phyloP scores from a whole-genome alignment of 2,888 invertebrate species.

The Dryococelus australis region DNA sequence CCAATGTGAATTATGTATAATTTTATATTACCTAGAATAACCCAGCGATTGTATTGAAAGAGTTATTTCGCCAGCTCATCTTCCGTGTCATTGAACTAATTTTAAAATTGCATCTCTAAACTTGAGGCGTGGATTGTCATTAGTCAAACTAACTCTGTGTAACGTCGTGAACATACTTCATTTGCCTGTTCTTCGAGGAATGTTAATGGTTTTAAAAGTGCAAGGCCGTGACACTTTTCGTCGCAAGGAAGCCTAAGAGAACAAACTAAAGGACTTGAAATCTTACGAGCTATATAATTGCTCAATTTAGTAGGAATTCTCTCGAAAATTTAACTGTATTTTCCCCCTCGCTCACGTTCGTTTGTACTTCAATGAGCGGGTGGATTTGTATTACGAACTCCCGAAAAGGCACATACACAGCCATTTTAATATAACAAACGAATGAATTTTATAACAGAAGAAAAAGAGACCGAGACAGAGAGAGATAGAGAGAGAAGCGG shows the following conservation, averaged over 20 bases:
- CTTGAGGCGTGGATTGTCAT: too few species aligned
- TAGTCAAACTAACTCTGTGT: too few species aligned
- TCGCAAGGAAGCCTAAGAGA: neutral
- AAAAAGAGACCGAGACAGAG: neutral
- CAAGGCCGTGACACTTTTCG: too few species aligned
- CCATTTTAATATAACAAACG: neutral
- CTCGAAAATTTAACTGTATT: neutral
- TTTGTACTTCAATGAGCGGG: neutral
- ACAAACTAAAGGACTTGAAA: neutral
- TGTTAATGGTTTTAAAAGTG: too few species aligned
- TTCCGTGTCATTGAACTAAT: too few species aligned
- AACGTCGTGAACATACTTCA: too few species aligned
- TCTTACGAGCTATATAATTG: neutral
- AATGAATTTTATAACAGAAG: neutral
- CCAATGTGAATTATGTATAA: too few species aligned
- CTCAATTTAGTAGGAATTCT: neutral
- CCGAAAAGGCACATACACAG: neutral
- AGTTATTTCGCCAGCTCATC: too few species aligned
- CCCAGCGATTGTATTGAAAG: too few species aligned
- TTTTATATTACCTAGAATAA: too few species aligned
- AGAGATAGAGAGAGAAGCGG: neutral
- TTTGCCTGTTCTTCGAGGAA: too few species aligned
- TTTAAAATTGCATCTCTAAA: too few species aligned
- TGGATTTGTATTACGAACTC: slow-evolving; percentile 1
- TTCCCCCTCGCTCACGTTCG: neutral